Evolutionary conservation across 2,888 invertebrate genomes (phyloP), one percentile per base, ranked within the genome.

Genomic region (Cybosia mesomella): DNA sequence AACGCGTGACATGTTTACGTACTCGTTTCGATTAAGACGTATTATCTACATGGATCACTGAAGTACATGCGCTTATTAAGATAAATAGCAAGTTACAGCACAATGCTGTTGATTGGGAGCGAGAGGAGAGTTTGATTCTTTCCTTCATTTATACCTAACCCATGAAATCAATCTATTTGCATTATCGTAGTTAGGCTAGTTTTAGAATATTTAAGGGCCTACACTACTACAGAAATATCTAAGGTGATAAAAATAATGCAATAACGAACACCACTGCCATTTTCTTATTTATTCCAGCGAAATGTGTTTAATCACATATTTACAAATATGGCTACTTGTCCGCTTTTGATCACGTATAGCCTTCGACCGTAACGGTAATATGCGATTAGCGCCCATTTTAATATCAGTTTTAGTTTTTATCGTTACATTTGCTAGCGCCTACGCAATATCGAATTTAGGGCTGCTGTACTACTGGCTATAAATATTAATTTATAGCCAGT

Each of bases 391-490:
- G 83, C 49, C 86, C 86, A 80, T 89, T 90, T 91, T 91, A 91
- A 91, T 91, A 90, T 90, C 87, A 90, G 85, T 91, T 90, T 90
- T 84, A 88, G 87, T 91, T 92, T 86, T 92, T 93, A 85, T 89
- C 87, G 84, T 85, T 84, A 86, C 86, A 90, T 83, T 88, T 86
- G 83, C 86, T 88, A 86, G 88, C 90, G 85, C 91, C 90, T 90
- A 90, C 89, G 85, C 88, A 85, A 85, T 85, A 83, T 83, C 74
- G 76, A 82, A 76, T 79, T 69, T 84, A 92, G 91, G 92, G 92
- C 79, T 91, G 88, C 72, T 68, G 8, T 57, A 13, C 1, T 22
- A 49, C n/a, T 49, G n/a, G n/a, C n/a, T n/a, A n/a, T n/a, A n/a
- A n/a, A n/a, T n/a, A n/a, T n/a, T n/a, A n/a, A n/a, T n/a, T n/a